These are phyloP conservation scores for Cirrhinus mrigala DNA, from an alignment of 2,797 vertebrate species.

Conservation along the genomic window DNA sequence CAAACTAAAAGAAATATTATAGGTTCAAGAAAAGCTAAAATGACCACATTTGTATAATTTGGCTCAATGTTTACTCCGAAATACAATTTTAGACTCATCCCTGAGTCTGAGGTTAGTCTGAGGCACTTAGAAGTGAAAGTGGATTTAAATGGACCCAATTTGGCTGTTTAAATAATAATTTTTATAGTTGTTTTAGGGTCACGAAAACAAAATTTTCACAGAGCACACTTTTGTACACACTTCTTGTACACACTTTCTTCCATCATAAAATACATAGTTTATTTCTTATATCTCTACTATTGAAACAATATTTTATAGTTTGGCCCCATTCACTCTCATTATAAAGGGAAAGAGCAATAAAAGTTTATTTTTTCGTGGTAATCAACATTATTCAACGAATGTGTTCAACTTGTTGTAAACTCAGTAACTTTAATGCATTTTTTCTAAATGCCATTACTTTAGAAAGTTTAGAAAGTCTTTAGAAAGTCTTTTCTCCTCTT, in stretches of 20 bases:
- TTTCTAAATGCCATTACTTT: background rate
- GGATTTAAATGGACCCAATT: too few species aligned
- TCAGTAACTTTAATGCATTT: background rate
- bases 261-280: background rate
- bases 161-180: background rate
- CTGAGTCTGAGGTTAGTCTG: background rate
- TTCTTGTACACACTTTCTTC: background rate
- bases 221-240: too few species aligned
- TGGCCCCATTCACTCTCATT: background rate
- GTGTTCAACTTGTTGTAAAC: background rate
- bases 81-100: background rate
- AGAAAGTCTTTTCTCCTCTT: too few species aligned
- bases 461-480: too few species aligned
- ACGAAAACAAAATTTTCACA: background rate
- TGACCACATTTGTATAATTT: background rate
- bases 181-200: background rate
- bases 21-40: background rate
- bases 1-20: background rate
- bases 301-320: background rate
- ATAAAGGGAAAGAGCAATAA: background rate
- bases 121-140: background rate
- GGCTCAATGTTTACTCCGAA: background rate
- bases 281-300: background rate
- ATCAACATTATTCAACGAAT: background rate
- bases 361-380: background rate